Percentiles rank a stretch among this genome's conserved stretches.
These are phyloP conservation scores for Lepidurus couesii DNA, from an alignment of 1,140 invertebrate genomes.

Conservation along the genomic window DNA sequence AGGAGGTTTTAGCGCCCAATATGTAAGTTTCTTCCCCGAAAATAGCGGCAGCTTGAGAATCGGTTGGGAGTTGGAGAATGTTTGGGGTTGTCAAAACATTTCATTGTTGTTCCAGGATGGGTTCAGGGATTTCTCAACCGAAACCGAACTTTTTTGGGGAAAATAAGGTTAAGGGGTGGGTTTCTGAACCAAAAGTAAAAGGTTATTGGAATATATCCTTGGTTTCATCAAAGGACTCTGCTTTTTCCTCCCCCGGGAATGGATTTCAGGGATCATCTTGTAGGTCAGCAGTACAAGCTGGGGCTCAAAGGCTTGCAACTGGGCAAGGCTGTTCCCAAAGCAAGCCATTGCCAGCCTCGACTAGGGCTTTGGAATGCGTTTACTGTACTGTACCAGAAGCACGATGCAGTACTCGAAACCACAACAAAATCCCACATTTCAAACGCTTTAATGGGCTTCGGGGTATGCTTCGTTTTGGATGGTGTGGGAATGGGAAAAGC, in stretches of 20 bases:
- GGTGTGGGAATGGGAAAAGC: not conserved
- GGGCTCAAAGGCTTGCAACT: not conserved
- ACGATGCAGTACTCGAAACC: not conserved
- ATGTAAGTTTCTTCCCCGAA: no score
- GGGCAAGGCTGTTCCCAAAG: not conserved
- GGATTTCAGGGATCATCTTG: not conserved
- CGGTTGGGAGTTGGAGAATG: no score
- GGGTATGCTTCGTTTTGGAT: not conserved
- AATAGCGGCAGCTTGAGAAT: no score
- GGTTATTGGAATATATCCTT: not conserved
- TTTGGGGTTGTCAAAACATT: no score
- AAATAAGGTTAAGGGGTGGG: not conserved
- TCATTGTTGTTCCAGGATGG: no score
- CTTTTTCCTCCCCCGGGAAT: not conserved
- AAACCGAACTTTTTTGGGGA: not conserved
- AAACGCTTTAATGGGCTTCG: not conserved
- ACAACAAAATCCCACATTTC: constrained; percentile 5
- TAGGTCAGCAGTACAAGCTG: not conserved
- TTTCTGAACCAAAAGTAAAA: no score
- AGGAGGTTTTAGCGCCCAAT: no score
- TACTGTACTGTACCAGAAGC: not conserved
- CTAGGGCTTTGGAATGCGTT: constrained; percentile 1
- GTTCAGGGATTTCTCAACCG: not conserved
- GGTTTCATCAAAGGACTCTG: not conserved
- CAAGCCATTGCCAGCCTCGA: not conserved